These are phyloP conservation scores for Mobula hypostoma DNA, from an alignment of 2,113 vertebrate genomes.

Conservation along the genomic window DNA sequence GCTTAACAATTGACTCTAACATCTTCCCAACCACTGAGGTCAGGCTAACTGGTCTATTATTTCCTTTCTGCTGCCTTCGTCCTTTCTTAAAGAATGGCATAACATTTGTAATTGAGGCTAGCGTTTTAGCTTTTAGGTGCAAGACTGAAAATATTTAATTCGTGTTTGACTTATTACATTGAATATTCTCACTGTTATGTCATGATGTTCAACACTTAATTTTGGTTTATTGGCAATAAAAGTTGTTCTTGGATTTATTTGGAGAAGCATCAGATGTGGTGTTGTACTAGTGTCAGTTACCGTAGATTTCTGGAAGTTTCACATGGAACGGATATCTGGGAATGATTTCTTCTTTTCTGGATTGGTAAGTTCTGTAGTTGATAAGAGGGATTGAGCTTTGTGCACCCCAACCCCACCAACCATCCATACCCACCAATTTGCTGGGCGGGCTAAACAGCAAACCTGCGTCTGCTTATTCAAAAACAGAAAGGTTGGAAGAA, in stretches of 20 bases:
- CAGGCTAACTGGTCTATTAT: too few relatives aligned
- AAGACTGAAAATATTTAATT: neutral
- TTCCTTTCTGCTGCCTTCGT: too few relatives aligned
- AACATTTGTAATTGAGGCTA: too few relatives aligned
- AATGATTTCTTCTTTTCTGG: neutral
- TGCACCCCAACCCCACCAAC: neutral
- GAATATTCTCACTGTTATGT: neutral
- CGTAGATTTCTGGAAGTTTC: neutral
- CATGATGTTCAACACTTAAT: neutral
- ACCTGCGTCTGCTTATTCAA: too few relatives aligned
- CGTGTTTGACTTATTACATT: neutral
- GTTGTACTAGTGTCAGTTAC: neutral
- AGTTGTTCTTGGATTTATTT: neutral
- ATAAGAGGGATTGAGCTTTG: neutral
- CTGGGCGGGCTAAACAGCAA: too few relatives aligned
- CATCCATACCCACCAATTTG: too few relatives aligned
- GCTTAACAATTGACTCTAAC: too few relatives aligned
- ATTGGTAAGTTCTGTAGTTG: neutral
- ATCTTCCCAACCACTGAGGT: too few relatives aligned
- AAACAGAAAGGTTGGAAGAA: too few relatives aligned
- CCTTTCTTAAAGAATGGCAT: too few relatives aligned
- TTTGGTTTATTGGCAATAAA: neutral
- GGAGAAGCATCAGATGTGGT: neutral
- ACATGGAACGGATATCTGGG: neutral
- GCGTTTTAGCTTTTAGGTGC: neutral